These are phyloP conservation scores for Lomographa bimaculata DNA, from an alignment of 2,888 invertebrate species.

Conservation along the genomic window DNA sequence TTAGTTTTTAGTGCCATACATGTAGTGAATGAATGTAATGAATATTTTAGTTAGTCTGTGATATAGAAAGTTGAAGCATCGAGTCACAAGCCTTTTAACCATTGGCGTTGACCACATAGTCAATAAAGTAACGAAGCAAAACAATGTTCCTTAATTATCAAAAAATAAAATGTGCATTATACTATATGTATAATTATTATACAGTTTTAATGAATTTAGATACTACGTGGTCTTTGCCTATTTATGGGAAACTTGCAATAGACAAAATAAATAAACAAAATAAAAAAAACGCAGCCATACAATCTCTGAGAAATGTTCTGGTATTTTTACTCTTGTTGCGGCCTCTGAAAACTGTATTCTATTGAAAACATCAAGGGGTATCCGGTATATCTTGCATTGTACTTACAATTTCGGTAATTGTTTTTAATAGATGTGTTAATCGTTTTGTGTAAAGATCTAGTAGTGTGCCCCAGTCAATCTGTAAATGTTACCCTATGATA, in stretches of 20 bases:
- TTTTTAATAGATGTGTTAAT: constrained; percentile 11
- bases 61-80: constrained; percentile 67
- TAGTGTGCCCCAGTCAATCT: constrained; percentile 7
- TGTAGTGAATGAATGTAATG: constrained; percentile 65
- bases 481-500: constrained; percentile 21
- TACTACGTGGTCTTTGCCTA: constrained; percentile 17
- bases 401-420: constrained; percentile 20
- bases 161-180: no score
- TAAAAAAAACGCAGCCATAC: constrained; percentile 3
- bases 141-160: constrained; percentile 13
- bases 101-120: constrained; percentile 38
- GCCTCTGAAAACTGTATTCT: constrained; percentile 14
- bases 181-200: no score
- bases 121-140: constrained; percentile 26
- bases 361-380: constrained; percentile 12
- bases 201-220: no score
- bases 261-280: constrained; percentile 8
- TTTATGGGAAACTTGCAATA: constrained; percentile 7
- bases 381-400: constrained; percentile 18
- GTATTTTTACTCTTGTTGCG: constrained; percentile 9
- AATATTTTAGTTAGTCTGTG: constrained; percentile 79
- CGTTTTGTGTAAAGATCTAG: constrained; percentile 9
- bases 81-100: constrained; percentile 62
- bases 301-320: constrained; percentile 5
- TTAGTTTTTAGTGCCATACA: constrained; percentile 77